Conservation (phyloP, 2,888 invertebrate genomes). For the Lithodes maja region DNA sequence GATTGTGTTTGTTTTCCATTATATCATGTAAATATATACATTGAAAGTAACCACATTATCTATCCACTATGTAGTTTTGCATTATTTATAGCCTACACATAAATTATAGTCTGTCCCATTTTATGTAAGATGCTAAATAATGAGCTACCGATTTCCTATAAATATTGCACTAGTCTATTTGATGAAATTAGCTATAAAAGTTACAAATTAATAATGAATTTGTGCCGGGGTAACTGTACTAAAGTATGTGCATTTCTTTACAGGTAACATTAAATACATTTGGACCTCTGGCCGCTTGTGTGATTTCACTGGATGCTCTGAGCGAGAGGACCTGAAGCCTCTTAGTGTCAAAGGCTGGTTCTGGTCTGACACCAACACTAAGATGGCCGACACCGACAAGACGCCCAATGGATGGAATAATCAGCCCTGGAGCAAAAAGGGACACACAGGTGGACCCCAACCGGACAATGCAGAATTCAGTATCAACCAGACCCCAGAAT, state of each 20-base stretch:
- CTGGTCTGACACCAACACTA: constrained; percentile 94
- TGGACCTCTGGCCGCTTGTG: constrained; percentile 95
- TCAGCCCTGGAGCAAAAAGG: constrained; percentile 72
- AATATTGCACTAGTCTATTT: neutral
- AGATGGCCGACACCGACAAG: constrained; percentile 91
- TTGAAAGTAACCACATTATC: too few species aligned
- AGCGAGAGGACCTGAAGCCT: constrained; percentile 87
- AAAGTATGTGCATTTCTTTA: neutral
- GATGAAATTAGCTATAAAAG: neutral
- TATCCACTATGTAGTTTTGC: too few species aligned
- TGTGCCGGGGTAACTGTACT: too few species aligned
- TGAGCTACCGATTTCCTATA: neutral
- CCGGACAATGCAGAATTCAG: constrained; percentile 72
- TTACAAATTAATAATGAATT: too few species aligned
- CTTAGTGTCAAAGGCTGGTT: constrained; percentile 92
- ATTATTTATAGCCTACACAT: too few species aligned
- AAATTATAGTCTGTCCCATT: too few species aligned
- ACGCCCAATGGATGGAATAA: constrained; percentile 70
- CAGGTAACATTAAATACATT: constrained; percentile 79
- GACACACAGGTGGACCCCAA: constrained; percentile 71
- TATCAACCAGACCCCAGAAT: constrained; percentile 78
- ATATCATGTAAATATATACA: too few species aligned
- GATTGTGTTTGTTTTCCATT: too few species aligned
- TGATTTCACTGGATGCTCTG: constrained; percentile 93
- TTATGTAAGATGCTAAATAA: neutral